Base-by-base conservation (phyloP, 2,888 invertebrate species). In the Plebejus melissa region DNA sequence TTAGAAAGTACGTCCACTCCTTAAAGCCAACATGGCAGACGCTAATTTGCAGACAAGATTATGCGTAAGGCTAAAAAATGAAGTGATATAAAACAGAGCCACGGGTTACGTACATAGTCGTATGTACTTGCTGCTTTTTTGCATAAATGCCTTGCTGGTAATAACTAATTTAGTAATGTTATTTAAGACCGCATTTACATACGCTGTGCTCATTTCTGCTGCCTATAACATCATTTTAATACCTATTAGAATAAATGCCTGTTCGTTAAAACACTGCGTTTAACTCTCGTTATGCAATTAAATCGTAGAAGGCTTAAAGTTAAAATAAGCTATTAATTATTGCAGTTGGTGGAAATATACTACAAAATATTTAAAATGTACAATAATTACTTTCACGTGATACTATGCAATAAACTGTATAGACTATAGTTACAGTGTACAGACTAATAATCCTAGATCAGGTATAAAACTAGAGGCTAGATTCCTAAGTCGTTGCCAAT, bases 41-140 rank as follows among this genome's bases (percentile, higher is more conserved):
- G 57, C 71, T 75, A 75, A 75, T 75, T 75, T 71, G 75, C 57
- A 75, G 32, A 65, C 76, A 77, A 71, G 76, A 77, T 77, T 77
- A 78, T 77, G 74, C 76, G 77, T 77, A 77, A 60, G 76, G 77
- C 74, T 76, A 79, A 79, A 79, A 79, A 79, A 79, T 75, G 58
- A 57, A 76, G 74, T 75, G 74, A 76, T 69, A 76, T 77, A 77
- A 58, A 75, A 71, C 75, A 70, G 78, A 79, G 76, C 77, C 79
- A 79, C 77, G 78, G 74, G 76, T 77, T 69, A 79, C 79, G 79
- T 81, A 82, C 79, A 77, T 81, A 79, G 54, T 38, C 74, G 74
- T 75, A 58, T 75, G 76, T 75, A 78, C 78, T 75, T 76, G 76
- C 76, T 76, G 69, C 78, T 78, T 80, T 79, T 80, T 80, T 79